Percentiles rank a stretch among this genome's conserved stretches.
phyloP scores from a whole-genome alignment of 37 sponge, comb jelly and placozoan species.

The Cliona cf. orientalis region DNA sequence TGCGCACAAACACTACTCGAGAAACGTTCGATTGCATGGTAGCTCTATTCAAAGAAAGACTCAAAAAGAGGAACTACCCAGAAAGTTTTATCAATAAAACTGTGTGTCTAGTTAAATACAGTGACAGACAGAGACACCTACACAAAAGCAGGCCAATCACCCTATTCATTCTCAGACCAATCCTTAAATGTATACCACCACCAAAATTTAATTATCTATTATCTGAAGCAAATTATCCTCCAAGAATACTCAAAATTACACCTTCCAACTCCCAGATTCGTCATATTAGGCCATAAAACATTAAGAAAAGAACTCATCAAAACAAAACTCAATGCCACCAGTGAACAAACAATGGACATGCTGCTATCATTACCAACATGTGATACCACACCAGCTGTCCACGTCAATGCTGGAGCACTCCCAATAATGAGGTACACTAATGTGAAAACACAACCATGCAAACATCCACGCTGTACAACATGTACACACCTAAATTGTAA shows the following conservation, averaged over 20 bases:
- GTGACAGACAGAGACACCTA: neutral
- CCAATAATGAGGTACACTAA: neutral
- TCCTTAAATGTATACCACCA: conserved; percentile 34
- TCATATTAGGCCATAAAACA: conserved; percentile 1
- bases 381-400: no score
- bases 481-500: conserved; percentile 10
- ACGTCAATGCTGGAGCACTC: neutral
- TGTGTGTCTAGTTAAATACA: neutral
- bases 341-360: conserved; percentile 9
- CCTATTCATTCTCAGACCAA: neutral
- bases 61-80: neutral
- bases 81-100: neutral
- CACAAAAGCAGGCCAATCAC: neutral
- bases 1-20: conserved; percentile 6
- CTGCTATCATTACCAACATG: neutral
- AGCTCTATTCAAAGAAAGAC: neutral
- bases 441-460: neutral
- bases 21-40: neutral
- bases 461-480: conserved; percentile 21
- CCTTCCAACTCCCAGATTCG: conserved; percentile 30
- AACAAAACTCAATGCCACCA: neutral
- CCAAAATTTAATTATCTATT: conserved; percentile 1
- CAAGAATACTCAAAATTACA: no score
- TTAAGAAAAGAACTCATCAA: neutral
- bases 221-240: neutral